Percentiles rank a stretch among this genome's conserved stretches.
phyloP scores from a whole-genome alignment of 2,888 invertebrate species.

The Deroplatys truncata region DNA sequence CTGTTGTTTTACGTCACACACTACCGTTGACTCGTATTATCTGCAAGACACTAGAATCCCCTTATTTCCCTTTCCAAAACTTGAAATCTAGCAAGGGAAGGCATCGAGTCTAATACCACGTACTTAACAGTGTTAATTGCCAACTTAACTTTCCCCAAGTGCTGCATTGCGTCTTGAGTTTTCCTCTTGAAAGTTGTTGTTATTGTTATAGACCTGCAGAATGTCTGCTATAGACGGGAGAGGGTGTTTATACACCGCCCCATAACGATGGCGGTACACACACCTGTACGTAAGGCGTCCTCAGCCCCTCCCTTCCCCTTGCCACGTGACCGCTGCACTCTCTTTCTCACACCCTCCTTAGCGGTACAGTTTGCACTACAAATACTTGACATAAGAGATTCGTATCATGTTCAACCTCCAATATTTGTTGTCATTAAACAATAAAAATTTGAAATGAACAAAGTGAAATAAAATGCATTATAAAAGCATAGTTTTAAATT shows the following conservation, averaged over 20 bases:
- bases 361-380: not conserved
- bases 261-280: not conserved
- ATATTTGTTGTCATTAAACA: no score
- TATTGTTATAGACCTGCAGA: slow-evolving; percentile 14
- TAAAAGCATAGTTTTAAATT: no score
- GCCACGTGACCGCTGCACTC: not conserved
- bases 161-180: slow-evolving; percentile 28
- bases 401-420: no score
- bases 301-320: not conserved
- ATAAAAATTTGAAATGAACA: no score
- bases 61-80: slow-evolving; percentile 23
- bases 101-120: slow-evolving; percentile 28
- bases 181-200: slow-evolving; percentile 18
- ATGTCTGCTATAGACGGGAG: slow-evolving; percentile 3
- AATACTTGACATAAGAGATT: not conserved
- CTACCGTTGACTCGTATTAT: slow-evolving; percentile 23
- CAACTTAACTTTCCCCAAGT: slow-evolving; percentile 31
- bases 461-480: no score
- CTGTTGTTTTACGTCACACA: not conserved
- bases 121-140: slow-evolving; percentile 33
- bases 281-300: not conserved
- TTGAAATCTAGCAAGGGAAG: slow-evolving; percentile 19
- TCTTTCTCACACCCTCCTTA: no score
- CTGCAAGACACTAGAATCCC: slow-evolving; percentile 31
- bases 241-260: not conserved